Base-by-base conservation (phyloP, 1,140 invertebrate genomes). In the Sinella curviseta region DNA sequence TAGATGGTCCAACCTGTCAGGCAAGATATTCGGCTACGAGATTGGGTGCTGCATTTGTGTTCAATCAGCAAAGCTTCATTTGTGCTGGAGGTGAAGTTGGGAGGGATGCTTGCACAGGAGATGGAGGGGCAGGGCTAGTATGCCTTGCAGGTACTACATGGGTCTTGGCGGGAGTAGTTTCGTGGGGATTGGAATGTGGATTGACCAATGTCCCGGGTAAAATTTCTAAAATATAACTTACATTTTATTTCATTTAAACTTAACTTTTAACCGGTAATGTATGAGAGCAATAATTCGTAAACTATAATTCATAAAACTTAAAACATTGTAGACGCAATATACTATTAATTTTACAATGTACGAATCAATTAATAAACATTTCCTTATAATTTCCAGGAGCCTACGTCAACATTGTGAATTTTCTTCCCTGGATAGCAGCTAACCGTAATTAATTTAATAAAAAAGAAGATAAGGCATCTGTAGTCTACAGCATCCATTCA, bases 101-200 rank as follows among this genome's bases (percentile, higher is more conserved):
- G 74, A 93, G 92, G 85, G 93, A 94, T 86, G 89, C 93, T 4
- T 94, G 93, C 87, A 92, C 89, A 39, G 91, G 88, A 84, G 85
- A 80, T 83, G 65, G 76, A 73, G 70, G 79, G 93, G 91, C 92
- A 1, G 92, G 92, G 0, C 82, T 94, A 57, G 92, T 93, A 0
- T 94, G 93, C 84, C 85, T 86, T 20, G 87, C 86, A 48, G 83
- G 79, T 20, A 90, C 89, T 0, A 87, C 87, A 14, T 89, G 86
- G 89, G 80, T 91, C 80, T 88, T 93, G 0, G 90, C 90, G 17
- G 93, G 93, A 0, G 81, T 94, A 55, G 93, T 93, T 1, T 87
- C 92, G 4, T 94, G 93, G 93, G 93, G 93, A 0, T 89, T 92
- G 31, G 91, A 91, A 39, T 93, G 92, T 82, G 92, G 89, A 0